Base-by-base conservation (phyloP, 1,140 invertebrate genomes). In the Eulimnadia texana region DNA sequence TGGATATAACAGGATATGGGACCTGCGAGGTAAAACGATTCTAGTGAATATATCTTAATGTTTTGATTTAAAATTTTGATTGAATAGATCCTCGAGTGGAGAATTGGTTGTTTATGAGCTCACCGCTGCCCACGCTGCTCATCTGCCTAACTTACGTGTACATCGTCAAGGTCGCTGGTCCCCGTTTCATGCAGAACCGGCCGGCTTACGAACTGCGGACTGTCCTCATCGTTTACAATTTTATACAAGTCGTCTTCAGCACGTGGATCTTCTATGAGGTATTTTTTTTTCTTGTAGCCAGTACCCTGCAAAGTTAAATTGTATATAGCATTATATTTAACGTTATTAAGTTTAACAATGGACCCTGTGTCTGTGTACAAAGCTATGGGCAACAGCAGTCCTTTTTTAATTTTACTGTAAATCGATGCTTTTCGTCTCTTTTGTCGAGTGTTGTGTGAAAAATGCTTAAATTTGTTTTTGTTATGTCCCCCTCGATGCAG, bases 121-220 rank as follows among this genome's bases (percentile, higher is more conserved):
- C 83, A 2, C 87, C 87, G 1, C 72, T 84, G 22, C 86, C 87
- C 0, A 85, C 86, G 0, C 67, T 84, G 2, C 79, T 77, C 24
- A 82, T 88, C 24, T 70, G 88, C 54, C 75, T 80, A 27, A 77
- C 81, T 19, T 93, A 92, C 74, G 88, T 84, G 50, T 86, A 87
- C 69, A 86, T 89, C 69, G 86, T 89, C 56, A 87, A 82, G 74
- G 82, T 84, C 42, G 70, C 91, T 55, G 90, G 90, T 6, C 89
- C 88, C 53, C 82, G 81, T 68, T 73, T 85, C 56, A 95, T 95
- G 91, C 83, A 88, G 72, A 83, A 90, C 70, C 79, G 89, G 67
- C 83, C 88, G 73, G 84, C 90, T 2, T 85, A 86, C 70, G 80
- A 91, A 64, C 77, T 93, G 19, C 82, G 88, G 66, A 80, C 82